These are phyloP conservation scores for Stylophora pistillata DNA, from an alignment of 64 coral and sea anemone genomes.

Conservation along the genomic window DNA sequence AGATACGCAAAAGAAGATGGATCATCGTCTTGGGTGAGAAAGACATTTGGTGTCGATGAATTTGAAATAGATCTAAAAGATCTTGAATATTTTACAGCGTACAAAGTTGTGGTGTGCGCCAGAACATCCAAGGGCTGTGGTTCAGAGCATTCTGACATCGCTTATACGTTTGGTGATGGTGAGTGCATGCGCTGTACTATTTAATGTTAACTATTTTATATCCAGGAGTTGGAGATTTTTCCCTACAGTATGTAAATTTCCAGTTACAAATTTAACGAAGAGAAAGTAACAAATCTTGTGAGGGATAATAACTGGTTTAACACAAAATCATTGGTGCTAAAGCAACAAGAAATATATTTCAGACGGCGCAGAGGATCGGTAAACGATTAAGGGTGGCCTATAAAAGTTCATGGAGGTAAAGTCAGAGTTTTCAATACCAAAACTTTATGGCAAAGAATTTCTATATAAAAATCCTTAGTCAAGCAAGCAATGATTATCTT, in stretches of 20 bases:
- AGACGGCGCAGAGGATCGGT: no score
- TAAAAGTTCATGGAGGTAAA: no score
- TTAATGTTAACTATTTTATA: neutral
- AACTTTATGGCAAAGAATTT: no score
- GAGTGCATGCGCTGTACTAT: neutral
- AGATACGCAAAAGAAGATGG: neutral
- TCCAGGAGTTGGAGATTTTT: no score
- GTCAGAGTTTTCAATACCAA: no score
- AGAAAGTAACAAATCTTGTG: no score
- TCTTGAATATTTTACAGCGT: slow-evolving; percentile 34
- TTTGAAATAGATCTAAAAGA: neutral
- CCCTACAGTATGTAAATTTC: neutral
- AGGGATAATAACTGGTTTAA: no score
- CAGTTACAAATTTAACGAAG: neutral
- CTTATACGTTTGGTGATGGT: slow-evolving; percentile 50
- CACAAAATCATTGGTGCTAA: no score
- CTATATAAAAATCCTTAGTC: no score
- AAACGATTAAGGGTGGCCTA: no score
- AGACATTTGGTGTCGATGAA: neutral
- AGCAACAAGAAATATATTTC: no score
- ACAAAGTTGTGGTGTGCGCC: slow-evolving; percentile 29
- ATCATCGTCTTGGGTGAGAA: neutral
- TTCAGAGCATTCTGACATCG: neutral
- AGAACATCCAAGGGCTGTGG: slow-evolving; percentile 54
- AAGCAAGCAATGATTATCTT: no score